phyloP scores from a whole-genome alignment of 2,797 vertebrate species.

The Characodon lateralis region DNA sequence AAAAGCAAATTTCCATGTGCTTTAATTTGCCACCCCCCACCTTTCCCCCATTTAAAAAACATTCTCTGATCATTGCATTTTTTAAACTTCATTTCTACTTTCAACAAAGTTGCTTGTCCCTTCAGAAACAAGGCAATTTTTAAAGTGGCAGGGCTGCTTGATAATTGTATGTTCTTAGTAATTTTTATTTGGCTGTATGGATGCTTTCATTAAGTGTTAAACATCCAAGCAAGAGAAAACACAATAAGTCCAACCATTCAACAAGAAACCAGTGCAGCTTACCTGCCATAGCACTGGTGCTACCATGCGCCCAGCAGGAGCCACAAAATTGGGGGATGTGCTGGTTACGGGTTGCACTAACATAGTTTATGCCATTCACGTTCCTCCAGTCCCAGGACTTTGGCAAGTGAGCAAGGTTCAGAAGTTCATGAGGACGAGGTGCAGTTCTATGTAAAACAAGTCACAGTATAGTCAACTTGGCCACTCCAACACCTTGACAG shows the following conservation, averaged over 20 bases:
- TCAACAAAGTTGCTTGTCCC: too few relatives aligned
- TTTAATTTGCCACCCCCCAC: neutral
- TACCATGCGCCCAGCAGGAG: conserved; percentile 93
- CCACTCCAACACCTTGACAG: neutral
- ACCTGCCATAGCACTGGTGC: conserved; percentile 92
- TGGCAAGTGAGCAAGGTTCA: conserved; percentile 77
- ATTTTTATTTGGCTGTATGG: neutral
- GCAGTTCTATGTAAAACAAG: conserved; percentile 70
- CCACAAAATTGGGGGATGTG: conserved; percentile 94
- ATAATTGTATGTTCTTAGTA: neutral
- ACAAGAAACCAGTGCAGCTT: neutral
- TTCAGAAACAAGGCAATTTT: neutral
- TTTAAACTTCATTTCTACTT: neutral
- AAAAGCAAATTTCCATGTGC: neutral
- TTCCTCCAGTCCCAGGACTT: conserved; percentile 90
- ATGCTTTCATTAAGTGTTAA: too few relatives aligned
- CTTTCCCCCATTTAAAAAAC: neutral
- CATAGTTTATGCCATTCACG: conserved; percentile 83
- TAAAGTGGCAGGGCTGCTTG: neutral
- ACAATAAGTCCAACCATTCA: too few relatives aligned
- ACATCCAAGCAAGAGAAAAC: too few relatives aligned
- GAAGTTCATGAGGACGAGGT: conserved; percentile 83
- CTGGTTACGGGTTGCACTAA: conserved; percentile 88
- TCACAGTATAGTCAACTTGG: neutral
- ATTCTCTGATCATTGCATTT: neutral